phyloP scores from a whole-genome alignment of 2,113 vertebrate genomes.

The Varanus salvator region DNA sequence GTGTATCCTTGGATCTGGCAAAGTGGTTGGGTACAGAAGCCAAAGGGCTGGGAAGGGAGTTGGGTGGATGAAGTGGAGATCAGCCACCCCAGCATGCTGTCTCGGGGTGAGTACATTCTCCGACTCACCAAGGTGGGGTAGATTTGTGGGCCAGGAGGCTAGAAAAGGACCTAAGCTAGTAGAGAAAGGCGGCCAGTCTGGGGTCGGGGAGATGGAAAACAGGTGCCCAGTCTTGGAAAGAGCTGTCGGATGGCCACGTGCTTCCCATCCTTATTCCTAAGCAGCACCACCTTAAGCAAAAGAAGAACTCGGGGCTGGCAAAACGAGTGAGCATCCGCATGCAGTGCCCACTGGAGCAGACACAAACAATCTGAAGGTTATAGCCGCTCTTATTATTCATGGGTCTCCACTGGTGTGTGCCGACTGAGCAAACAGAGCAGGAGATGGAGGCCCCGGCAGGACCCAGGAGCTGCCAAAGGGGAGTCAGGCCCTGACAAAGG shows the following conservation, averaged over 20 bases:
- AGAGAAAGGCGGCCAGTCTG: neutral
- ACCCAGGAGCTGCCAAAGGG: neutral
- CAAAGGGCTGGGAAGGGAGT: neutral
- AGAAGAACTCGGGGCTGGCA: neutral
- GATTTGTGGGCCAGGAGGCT: neutral
- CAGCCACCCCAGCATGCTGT: neutral
- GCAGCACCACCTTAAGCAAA: neutral
- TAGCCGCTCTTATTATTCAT: conserved; percentile 34
- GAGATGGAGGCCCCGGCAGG: neutral
- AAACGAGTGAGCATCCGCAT: neutral
- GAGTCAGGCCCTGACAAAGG: neutral
- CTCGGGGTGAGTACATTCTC: too few species aligned
- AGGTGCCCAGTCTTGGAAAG: neutral
- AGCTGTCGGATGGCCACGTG: neutral
- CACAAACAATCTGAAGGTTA: conserved; percentile 18
- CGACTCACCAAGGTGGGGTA: neutral
- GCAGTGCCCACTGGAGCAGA: conserved; percentile 25
- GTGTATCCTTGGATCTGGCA: neutral
- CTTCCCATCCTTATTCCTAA: neutral
- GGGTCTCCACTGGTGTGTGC: conserved; percentile 27
- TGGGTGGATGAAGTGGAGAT: too few species aligned
- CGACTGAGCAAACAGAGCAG: conserved; percentile 17
- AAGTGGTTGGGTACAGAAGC: neutral
- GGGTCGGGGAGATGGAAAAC: neutral
- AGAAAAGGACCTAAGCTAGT: too few species aligned